phyloP scores from a whole-genome alignment of 2,888 invertebrate genomes.

The Hofmannophila pseudospretella region DNA sequence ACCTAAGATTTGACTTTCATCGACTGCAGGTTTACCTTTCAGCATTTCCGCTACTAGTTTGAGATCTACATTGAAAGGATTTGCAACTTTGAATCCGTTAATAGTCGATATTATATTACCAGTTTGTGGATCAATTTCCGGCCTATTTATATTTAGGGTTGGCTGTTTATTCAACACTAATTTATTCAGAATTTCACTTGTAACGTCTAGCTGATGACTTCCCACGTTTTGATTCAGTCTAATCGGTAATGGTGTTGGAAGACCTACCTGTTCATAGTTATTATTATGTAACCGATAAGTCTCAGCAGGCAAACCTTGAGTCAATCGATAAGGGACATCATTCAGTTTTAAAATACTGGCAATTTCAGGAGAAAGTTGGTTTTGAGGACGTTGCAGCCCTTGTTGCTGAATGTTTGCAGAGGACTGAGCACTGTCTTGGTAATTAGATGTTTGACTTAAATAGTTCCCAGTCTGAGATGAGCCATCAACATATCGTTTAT shows the following conservation, averaged over 20 bases:
- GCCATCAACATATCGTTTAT: constrained; percentile 37
- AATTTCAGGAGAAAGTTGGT: constrained; percentile 38
- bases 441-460: constrained; percentile 32
- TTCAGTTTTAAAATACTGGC: constrained; percentile 54
- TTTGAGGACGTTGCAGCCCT: constrained; percentile 39
- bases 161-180: constrained; percentile 49
- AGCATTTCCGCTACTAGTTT: constrained; percentile 69
- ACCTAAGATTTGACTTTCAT: constrained; percentile 48
- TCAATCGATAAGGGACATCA: constrained; percentile 58
- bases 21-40: constrained; percentile 55
- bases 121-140: constrained; percentile 48
- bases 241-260: constrained; percentile 53
- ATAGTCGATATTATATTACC: constrained; percentile 53
- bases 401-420: constrained; percentile 40
- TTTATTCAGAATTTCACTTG: constrained; percentile 52
- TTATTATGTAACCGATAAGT: constrained; percentile 41
- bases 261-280: constrained; percentile 48
- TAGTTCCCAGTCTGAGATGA: constrained; percentile 37
- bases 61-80: constrained; percentile 71
- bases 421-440: constrained; percentile 44
- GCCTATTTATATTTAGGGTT: constrained; percentile 37
- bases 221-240: constrained; percentile 66
- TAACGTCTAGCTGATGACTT: constrained; percentile 62
- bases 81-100: constrained; percentile 71
- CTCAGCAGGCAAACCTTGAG: constrained; percentile 46